These are phyloP conservation scores for Drosophila persimilis DNA, from an alignment of 1,140 invertebrate genomes.

Conservation along the genomic window DNA sequence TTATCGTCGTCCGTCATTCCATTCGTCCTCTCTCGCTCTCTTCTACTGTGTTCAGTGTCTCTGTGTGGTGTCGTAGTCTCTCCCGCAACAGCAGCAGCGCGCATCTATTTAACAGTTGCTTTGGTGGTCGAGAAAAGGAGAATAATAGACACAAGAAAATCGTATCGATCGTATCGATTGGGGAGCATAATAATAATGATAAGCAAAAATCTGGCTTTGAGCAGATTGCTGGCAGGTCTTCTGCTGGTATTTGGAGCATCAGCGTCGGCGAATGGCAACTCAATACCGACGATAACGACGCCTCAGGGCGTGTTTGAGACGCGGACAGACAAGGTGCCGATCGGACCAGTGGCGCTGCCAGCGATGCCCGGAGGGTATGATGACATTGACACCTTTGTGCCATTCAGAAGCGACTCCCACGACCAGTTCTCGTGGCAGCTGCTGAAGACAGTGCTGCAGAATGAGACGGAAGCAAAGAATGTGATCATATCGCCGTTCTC, in stretches of 20 bases:
- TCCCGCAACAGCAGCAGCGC: slow-evolving; percentile 3
- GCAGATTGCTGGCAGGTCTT: slow-evolving; percentile 21
- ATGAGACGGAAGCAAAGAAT: slow-evolving; percentile 84
- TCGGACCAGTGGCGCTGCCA: background rate
- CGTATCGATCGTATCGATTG: slow-evolving; percentile 11
- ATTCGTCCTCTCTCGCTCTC: too few relatives aligned
- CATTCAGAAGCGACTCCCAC: slow-evolving; percentile 84
- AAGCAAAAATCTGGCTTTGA: slow-evolving; percentile 33
- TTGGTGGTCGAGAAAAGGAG: slow-evolving; percentile 30
- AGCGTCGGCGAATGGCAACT: slow-evolving; percentile 40
- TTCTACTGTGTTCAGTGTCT: slow-evolving; percentile 5
- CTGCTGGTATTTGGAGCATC: slow-evolving; percentile 22
- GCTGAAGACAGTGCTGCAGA: slow-evolving; percentile 83
- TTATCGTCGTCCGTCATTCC: slow-evolving; percentile 30
- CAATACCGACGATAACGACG: slow-evolving; percentile 61
- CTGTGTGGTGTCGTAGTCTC: background rate
- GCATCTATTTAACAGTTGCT: slow-evolving; percentile 50
- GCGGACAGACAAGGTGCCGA: slow-evolving; percentile 52
- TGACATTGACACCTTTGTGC: slow-evolving; percentile 84
- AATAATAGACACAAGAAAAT: slow-evolving; percentile 35
- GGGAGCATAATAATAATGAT: slow-evolving; percentile 36
- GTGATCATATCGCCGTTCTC: slow-evolving; percentile 92
- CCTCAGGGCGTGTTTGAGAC: slow-evolving; percentile 70
- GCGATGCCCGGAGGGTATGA: slow-evolving; percentile 41
- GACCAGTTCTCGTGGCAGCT: slow-evolving; percentile 86